Base-by-base conservation (phyloP, 2,113 vertebrate genomes). In the Ellobius talpinus region DNA sequence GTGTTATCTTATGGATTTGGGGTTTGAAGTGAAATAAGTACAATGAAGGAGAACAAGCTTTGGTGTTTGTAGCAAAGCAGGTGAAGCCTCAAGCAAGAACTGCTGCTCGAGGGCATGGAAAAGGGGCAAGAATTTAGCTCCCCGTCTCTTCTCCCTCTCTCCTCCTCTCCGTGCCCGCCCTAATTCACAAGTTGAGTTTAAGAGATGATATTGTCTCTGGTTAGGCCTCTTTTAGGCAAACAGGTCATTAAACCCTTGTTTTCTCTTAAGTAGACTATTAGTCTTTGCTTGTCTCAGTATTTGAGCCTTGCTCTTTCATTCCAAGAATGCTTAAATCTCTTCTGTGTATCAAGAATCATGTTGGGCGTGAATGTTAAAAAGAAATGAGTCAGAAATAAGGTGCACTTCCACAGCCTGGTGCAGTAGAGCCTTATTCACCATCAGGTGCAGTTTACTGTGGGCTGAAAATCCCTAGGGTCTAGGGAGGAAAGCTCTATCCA, bases 111-210 rank as follows among this genome's bases (percentile, higher is more conserved):
- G n/a, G 73, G 45, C 68, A 50, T 50, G 19, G 66, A 55, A 92
- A 96, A 93, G 86, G 50, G 65, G 81, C 66, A 95, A 86, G 96
- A 96, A 92, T 97, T 95, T 61, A 88, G 87, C 45, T 79, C 70
- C 36, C 86, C 55, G 55, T 9, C 16, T 29, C 76, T 70, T 65
- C 31, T 89, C 58, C 33, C 36, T 73, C 14, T 39, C 52, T 1
- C 5, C 4, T 10, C 26, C 39, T 66, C 11, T 26, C 21, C 23
- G 14, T 31, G 13, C 14, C 21, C 0, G 23, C 26, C 6, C 2
- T 39, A 19, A 72, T 45, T 42, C 2, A 1, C 3, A 42, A 89
- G 17, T 52, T 87, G 73, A 94, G 31, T 29, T 29, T 87, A 79
- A 66, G n/a, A 81, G 23, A 45, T 73, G 61, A 70, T 79, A 63